Evolutionary conservation across 2,888 invertebrate species (phyloP).

Genomic region (Margaritifera margaritifera): DNA sequence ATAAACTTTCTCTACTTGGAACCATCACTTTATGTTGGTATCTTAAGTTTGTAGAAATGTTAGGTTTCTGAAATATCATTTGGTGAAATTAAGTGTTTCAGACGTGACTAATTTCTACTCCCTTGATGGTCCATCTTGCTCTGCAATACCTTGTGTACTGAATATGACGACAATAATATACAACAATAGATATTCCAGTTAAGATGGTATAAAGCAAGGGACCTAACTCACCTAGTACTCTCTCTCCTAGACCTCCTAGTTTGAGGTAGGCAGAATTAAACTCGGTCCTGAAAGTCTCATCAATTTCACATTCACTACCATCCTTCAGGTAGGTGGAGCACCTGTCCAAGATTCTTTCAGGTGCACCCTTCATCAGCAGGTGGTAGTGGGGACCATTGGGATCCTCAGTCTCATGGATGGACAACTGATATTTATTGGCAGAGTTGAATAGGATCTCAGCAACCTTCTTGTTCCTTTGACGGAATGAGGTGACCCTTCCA

Average conservation of each 20-base stretch:
- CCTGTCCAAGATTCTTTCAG: slow-evolving; percentile 94
- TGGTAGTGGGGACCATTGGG: slow-evolving; percentile 78
- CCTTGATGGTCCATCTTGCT: not conserved
- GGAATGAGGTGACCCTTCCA: slow-evolving; percentile 68
- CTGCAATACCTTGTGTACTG: not conserved
- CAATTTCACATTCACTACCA: slow-evolving; percentile 90
- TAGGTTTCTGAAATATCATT: too few species aligned
- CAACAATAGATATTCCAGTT: not conserved
- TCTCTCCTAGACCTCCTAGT: slow-evolving; percentile 88
- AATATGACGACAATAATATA: not conserved
- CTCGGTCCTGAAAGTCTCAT: slow-evolving; percentile 94
- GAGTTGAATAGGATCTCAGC: slow-evolving; percentile 76
- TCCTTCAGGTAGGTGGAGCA: slow-evolving; percentile 92
- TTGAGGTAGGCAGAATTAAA: slow-evolving; percentile 93
- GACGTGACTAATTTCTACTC: too few species aligned
- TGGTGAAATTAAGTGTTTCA: too few species aligned
- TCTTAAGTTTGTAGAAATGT: too few species aligned
- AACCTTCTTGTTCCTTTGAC: slow-evolving; percentile 70
- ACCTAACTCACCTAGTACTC: slow-evolving; percentile 78
- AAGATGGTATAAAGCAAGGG: not conserved
- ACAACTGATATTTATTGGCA: slow-evolving; percentile 79
- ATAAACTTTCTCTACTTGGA: too few species aligned
- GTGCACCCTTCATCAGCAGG: slow-evolving; percentile 91
- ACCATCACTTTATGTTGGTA: too few species aligned
- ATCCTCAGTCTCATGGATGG: slow-evolving; percentile 95